Evolutionary conservation across 2,797 vertebrate species (phyloP), one percentile per base, ranked within the genome.

Genomic region (Cuculus canorus): DNA sequence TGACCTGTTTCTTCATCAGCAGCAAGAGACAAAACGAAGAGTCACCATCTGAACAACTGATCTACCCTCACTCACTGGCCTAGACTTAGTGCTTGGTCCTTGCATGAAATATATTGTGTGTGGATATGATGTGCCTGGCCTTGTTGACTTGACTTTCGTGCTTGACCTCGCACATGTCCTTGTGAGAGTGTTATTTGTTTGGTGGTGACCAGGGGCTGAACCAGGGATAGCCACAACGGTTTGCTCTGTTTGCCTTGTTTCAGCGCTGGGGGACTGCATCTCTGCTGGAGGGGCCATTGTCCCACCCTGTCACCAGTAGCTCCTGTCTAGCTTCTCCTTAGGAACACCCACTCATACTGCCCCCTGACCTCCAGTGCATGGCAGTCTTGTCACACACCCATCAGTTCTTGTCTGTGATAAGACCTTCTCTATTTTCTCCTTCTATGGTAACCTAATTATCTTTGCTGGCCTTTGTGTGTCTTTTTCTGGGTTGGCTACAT

Each of bases 171-270:
- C 84, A 45, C 28, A 24, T 41, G 16, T 5, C n/a, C 28, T 69
- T 60, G 13, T 53, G 25, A 64, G 14, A 33, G 14, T 6, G 24
- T 11, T 11, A 41, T 0, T 0, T 56, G 19, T 6, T 50, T 57
- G 9, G 21, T 78, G 33, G 32, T 2, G 7, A 11, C 21, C 1
- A 2, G 15, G 6, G 15, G 2, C 32, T 78, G 69, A 83, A 65
- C 5, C 18, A 80, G 12, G 17, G 18, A 9, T 10, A 54, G 18
- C 8, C 13, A 39, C 13, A 13, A 45, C 41, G 22, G 54, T 32
- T 13, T 76, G 13, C 25, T 78, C 39, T 1, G 0, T 33, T 78
- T 61, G 19, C 11, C 59, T 75, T 48, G 30, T 56, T 94, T 78
- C 6, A 6, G 13, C 0, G 2, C n/a, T 35, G 13, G 13, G n/a